Evolutionary conservation across 2,888 invertebrate species (phyloP), one percentile per base, ranked within the genome.

Genomic region (Scrobipalpa atriplicella): DNA sequence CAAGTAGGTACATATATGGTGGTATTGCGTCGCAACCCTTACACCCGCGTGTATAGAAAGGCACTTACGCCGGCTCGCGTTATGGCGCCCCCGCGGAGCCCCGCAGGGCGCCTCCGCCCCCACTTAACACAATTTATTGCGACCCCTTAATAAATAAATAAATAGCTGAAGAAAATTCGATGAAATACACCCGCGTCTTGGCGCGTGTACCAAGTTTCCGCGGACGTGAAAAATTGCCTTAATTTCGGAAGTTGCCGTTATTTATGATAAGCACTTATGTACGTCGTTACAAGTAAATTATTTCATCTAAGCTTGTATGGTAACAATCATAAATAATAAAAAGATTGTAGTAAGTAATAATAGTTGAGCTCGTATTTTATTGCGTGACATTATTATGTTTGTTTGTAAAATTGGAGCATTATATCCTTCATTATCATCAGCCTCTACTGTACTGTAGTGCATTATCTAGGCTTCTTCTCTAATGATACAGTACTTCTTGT

Each of bases 61-160:
- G 92, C 92, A 92, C 92, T 92, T 92, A 92, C 78, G 82, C 77
- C 78, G 75, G 89, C 83, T 85, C 83, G 80, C 86, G 90, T 88
- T 91, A 90, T 90, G 82, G 88, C 82, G 78, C 83, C 84, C 91
- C 92, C 80, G 88, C 85, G 61, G 91, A 71, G 91, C 92, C 68
- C 91, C 66, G 82, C 91, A 83, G 92, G 92, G 73, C 79, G 79
- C 83, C 90, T 79, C 89, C 90, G 85, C 89, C 92, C 91, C 90
- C 92, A 92, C 92, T 92, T 92, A 92, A 90, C 89, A 84, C 91
- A 92, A 92, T 92, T 92, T 92, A 92, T 92, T 88, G 83, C 84
- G 87, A 85, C 87, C 90, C 90, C 86, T 92, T 91, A 92, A 92
- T 92, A 92, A 92, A 92, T 90, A 91, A 89, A 90, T 92, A 90